These are phyloP conservation scores for Gerris lacustris DNA, from an alignment of 2,888 invertebrate species.

Conservation along the genomic window DNA sequence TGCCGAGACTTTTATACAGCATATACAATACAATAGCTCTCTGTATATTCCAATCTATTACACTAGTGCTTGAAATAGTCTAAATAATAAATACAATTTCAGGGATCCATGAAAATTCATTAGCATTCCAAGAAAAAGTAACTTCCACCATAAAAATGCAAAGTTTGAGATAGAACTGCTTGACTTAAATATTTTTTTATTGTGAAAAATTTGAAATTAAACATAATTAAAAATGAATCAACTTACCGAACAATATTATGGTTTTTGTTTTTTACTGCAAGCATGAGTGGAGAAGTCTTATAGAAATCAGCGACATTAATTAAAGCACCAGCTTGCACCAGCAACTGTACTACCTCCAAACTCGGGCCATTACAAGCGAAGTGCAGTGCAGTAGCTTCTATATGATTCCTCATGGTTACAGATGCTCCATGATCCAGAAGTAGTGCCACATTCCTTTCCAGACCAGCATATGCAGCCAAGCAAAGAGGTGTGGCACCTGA, in stretches of 20 bases:
- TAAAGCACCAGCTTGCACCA: neutral
- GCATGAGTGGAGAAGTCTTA: neutral
- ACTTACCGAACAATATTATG: neutral
- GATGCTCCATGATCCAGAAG: neutral
- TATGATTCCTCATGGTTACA: neutral
- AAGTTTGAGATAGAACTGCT: no score
- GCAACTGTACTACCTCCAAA: neutral
- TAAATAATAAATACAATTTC: no score
- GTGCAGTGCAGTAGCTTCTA: neutral
- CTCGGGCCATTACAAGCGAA: neutral
- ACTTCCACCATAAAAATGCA: no score
- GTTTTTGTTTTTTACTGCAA: neutral
- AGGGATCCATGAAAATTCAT: no score
- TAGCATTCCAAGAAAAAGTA: no score
- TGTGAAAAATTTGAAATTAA: neutral
- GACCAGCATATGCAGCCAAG: neutral
- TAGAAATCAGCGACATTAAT: neutral
- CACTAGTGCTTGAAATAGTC: no score
- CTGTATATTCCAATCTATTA: no score
- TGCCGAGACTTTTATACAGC: no score
- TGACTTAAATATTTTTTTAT: neutral
- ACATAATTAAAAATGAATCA: neutral
- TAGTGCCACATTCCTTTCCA: neutral
- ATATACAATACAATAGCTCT: no score
- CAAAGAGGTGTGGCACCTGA: conserved; percentile 6